Base-by-base conservation (phyloP, 2,113 vertebrate species). In the Ranitomeya imitator region DNA sequence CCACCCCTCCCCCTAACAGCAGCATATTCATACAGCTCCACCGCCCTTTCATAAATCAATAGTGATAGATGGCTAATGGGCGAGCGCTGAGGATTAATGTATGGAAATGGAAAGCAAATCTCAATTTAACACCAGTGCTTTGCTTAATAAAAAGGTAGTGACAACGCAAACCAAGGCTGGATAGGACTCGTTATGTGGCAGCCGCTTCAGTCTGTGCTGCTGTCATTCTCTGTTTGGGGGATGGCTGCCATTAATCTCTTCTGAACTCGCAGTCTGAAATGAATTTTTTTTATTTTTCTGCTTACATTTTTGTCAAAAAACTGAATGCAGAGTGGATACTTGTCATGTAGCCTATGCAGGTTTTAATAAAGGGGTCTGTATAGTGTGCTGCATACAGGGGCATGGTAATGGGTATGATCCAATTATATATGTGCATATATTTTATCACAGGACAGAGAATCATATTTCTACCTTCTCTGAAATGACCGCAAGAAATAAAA, bases 51-150 rank as follows among this genome's bases (percentile, higher is more conserved):
- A 83, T 37, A 85, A 88, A 83, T 86, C 79, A 89, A 71, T 83
- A 31, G 16, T 86, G 83, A 86, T 67, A 78, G 73, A 60, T 37
- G 57, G 79, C 74, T 78, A 89, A 86, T 60, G 79, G 86, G 31
- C 80, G 87, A 81, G 6, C 0, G 0, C 45, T 74, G 23, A 74
- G 26, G 61, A 37, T 54, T 77, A 21, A 51, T 57, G 2, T 21
- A 13, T 54, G 80, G 69, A 55, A 90, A 77, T 23, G 86, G 79
- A 60, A 90, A 88, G 52, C 79, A 57, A 18, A 14, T 90, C 88
- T 73, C 87, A 81, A 12, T 67, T 73, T 54, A 67, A 84, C 89
- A 16, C 4, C 52, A 63, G 2, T 2, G 2, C 26, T 89, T 69
- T 60, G 19, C 21, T 54, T 85, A 0, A 0, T 77, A 76, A 63